These are phyloP conservation scores for Cataglyphis cursor DNA, from an alignment of 2,888 invertebrate species.

Conservation along the genomic window DNA sequence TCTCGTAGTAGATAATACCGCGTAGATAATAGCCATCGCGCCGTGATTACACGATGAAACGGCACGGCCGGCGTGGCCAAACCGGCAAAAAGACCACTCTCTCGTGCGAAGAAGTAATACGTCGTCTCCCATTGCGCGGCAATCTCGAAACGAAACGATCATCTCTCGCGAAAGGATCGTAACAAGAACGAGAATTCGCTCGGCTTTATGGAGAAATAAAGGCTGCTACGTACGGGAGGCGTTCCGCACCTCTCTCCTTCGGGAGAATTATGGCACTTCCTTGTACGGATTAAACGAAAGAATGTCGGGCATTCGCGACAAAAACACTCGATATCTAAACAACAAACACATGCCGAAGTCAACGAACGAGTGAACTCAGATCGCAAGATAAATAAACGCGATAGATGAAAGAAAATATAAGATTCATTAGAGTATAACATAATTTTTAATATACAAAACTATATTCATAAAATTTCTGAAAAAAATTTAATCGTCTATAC, in stretches of 20 bases:
- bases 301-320: constrained; percentile 55
- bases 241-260: constrained; percentile 59
- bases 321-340: constrained; percentile 59
- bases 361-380: constrained; percentile 19
- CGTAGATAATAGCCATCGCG: constrained; percentile 32
- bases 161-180: constrained; percentile 51
- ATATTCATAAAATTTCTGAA: neutral
- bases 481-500: too few species aligned
- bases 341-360: constrained; percentile 24
- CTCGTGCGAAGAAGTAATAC: constrained; percentile 58
- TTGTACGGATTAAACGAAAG: constrained; percentile 67
- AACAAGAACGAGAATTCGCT: constrained; percentile 71
- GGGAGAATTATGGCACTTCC: constrained; percentile 68
- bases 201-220: constrained; percentile 71
- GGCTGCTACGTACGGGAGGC: constrained; percentile 34
- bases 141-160: constrained; percentile 71
- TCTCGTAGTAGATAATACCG: constrained; percentile 17
- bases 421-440: neutral
- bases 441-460: neutral
- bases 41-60: constrained; percentile 17
- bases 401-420: neutral
- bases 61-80: constrained; percentile 1
- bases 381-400: neutral
- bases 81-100: constrained; percentile 53
- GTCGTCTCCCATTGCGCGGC: constrained; percentile 68